A percentile compares a stretch with the other conserved stretches of the same genome.
These are phyloP conservation scores for Xerus inauris DNA, from an alignment of 2,113 vertebrate species.

Conservation along the genomic window DNA sequence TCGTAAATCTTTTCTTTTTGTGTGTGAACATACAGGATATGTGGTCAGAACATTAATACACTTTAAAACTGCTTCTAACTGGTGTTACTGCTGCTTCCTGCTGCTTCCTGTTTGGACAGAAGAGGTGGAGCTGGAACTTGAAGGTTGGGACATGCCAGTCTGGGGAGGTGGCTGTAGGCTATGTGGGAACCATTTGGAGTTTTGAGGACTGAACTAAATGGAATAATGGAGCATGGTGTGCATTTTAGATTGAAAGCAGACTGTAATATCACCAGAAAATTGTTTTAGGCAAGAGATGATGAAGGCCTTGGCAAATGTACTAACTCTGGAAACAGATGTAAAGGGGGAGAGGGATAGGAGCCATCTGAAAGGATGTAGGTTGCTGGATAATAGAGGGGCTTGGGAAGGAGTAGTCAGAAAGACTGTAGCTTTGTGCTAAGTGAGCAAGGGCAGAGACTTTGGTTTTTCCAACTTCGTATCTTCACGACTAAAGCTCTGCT, in stretches of 20 bases:
- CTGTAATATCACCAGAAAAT: not conserved
- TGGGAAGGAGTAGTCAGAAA: not conserved
- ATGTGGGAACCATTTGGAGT: not conserved
- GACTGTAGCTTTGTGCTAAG: not conserved
- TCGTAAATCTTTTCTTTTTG: not conserved
- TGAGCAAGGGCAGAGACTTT: not conserved
- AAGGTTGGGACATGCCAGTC: not conserved
- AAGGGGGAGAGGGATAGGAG: not conserved
- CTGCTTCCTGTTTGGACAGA: not conserved
- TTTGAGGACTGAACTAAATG: slow-evolving; percentile 28
- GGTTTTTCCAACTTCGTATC: not conserved
- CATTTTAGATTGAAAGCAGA: not conserved
- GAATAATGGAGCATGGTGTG: not conserved
- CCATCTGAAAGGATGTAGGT: not conserved
- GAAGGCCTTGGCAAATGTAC: not conserved
- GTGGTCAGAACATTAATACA: not conserved
- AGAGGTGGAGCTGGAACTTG: not conserved
- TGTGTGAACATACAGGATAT: not conserved
- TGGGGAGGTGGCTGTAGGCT: not conserved
- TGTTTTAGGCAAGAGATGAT: not conserved
- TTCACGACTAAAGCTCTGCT: not conserved
- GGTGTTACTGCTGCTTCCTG: not conserved
- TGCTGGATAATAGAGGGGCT: not conserved
- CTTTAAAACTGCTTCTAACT: slow-evolving; percentile 26
- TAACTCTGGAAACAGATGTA: not conserved